Conservation (phyloP, 2,113 vertebrate species). For the Microcebus murinus region DNA sequence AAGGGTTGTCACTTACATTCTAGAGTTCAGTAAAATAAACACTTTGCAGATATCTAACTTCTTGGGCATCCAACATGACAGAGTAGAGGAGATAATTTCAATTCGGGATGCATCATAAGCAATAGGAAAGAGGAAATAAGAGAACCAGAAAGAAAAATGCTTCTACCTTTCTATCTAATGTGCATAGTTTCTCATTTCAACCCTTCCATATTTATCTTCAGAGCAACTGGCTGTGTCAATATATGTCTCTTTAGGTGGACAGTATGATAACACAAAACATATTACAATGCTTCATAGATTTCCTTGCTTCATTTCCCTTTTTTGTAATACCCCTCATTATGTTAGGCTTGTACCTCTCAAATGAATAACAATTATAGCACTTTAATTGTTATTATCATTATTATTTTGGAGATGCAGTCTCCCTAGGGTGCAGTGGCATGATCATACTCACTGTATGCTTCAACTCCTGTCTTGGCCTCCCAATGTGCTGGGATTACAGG, state of each 20-base stretch:
- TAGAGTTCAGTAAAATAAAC: background rate
- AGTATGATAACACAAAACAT: background rate
- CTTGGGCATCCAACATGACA: background rate
- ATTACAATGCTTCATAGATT: background rate
- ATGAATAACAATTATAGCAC: background rate
- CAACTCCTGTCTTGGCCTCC: too few species aligned
- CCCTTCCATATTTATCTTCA: background rate
- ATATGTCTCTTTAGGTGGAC: background rate
- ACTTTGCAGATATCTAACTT: background rate
- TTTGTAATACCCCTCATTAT: background rate
- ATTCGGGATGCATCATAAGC: background rate
- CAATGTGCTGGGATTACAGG: too few species aligned
- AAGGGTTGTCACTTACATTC: background rate
- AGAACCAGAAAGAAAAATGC: background rate
- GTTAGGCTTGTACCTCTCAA: background rate
- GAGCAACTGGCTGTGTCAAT: background rate
- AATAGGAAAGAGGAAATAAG: background rate
- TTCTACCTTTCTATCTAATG: background rate
- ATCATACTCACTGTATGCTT: too few species aligned
- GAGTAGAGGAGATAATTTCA: background rate
- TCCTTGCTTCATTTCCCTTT: background rate
- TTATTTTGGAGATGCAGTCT: too few species aligned
- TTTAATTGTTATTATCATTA: background rate
- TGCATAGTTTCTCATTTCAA: background rate
- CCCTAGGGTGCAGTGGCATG: too few species aligned